Base-by-base conservation (phyloP, 2,797 vertebrate genomes). In the Fringilla coelebs region DNA sequence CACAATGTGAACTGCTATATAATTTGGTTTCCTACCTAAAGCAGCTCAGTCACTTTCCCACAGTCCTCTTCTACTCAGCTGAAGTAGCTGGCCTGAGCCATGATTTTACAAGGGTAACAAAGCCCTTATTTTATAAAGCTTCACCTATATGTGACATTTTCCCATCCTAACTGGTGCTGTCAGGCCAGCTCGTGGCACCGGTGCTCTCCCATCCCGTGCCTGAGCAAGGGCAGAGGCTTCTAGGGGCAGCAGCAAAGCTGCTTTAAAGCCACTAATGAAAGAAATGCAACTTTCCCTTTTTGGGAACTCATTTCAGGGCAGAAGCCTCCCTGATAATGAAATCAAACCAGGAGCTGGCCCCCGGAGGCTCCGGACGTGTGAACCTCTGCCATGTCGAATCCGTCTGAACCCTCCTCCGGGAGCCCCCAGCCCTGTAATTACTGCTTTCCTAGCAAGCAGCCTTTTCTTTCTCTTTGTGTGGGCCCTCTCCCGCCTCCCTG, bases 381-480 rank as follows among this genome's bases (percentile, higher is more conserved):
- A 95, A 95, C 43, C 55, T 0, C 43, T 76, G 77, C 89, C 89
- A 70, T 96, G 89, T 77, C 85, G 13, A 89, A 92, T 88, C 72
- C 36, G 0, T 62, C 4, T 51, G 81, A 89, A 90, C 72, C 84
- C 81, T 92, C 68, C 10, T 5, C 22, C 6, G 36, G 92, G 41
- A 82, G 91, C 48, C 77, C 71, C 49, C 3, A 21, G 78, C 72
- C n/a, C 74, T 72, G 76, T 78, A 89, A 89, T 95, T 95, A 96
- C 90, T 67, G 88, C 1, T 21, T 94, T 70, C 75, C 32, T 14
- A 94, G 88, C 72, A 5, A 77, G 79, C 54, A 75, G 74, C 90
- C 80, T 95, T 95, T 92, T 89, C 86, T 91, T 87, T 93, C 94
- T 96, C 95, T 94, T 95, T 97, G 95, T 97, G 95, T 95, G 89